A percentile compares a stretch with the other conserved stretches of the same genome.
phyloP scores from a whole-genome alignment of 1,140 invertebrate genomes.

The Dendroctonus ponderosae region DNA sequence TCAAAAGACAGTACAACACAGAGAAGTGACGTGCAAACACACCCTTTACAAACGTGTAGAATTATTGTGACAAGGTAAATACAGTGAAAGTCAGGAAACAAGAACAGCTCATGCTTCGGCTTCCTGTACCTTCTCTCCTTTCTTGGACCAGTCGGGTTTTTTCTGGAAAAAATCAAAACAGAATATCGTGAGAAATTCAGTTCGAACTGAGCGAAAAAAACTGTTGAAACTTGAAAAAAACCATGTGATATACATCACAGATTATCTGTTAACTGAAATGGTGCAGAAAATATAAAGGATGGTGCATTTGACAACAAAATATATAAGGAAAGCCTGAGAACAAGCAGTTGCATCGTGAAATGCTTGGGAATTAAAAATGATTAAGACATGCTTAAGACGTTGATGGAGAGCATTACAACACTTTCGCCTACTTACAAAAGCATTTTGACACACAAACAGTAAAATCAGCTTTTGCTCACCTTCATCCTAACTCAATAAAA shows the following conservation, averaged over 20 bases:
- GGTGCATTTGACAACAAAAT: neutral
- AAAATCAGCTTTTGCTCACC: conserved; percentile 20
- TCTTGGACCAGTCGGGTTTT: conserved; percentile 89
- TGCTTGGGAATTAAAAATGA: too few species aligned
- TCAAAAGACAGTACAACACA: conserved; percentile 26
- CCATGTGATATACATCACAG: too few species aligned
- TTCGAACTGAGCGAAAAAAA: neutral
- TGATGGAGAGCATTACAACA: too few species aligned
- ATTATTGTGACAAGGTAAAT: conserved; percentile 11
- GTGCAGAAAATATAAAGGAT: conserved; percentile 5
- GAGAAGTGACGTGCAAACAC: neutral
- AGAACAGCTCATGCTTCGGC: conserved; percentile 68
- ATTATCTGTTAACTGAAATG: too few species aligned
- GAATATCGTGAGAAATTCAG: neutral
- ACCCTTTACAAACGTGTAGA: conserved; percentile 5
- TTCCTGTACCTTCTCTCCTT: conserved; percentile 87
- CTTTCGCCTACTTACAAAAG: too few species aligned
- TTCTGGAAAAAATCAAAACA: conserved; percentile 62
- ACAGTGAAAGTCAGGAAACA: conserved; percentile 35
- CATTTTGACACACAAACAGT: conserved; percentile 3
- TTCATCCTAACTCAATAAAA: conserved; percentile 12
- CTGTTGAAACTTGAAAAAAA: neutral
- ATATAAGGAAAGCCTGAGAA: too few species aligned
- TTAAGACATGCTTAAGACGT: too few species aligned
- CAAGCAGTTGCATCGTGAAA: too few species aligned